Conservation (phyloP, 2,113 vertebrate genomes). For the Paradoxurus hermaphroditus region DNA sequence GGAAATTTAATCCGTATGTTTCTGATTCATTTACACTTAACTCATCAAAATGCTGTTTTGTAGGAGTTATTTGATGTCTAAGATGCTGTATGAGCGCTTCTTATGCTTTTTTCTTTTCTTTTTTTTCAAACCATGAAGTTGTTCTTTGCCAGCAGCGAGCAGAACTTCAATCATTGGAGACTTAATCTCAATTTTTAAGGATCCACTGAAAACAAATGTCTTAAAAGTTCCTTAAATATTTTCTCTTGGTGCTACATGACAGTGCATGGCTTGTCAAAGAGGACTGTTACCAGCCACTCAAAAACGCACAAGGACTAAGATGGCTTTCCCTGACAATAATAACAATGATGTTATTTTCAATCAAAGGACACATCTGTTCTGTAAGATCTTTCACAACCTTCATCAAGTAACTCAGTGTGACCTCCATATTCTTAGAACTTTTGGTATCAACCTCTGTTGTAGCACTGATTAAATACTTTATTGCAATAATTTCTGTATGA, state of each 20-base stretch:
- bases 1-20: constrained; percentile 74
- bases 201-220: neutral
- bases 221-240: constrained; percentile 1
- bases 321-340: neutral
- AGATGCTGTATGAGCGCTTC: constrained; percentile 42
- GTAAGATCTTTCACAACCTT: neutral
- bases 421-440: neutral
- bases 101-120: neutral
- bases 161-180: constrained; percentile 30
- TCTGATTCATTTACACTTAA: constrained; percentile 78
- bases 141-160: constrained; percentile 36
- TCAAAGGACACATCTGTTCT: neutral
- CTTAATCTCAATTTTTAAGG: neutral
- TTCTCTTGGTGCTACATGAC: neutral
- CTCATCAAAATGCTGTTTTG: constrained; percentile 72
- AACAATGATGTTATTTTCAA: neutral
- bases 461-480: neutral
- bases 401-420: neutral
- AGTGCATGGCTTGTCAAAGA: neutral
- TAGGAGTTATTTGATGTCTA: constrained; percentile 71
- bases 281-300: neutral
- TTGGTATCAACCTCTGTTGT: neutral
- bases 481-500: neutral
- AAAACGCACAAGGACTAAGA: neutral
- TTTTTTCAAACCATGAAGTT: neutral